phyloP scores from a whole-genome alignment of 2,797 vertebrate genomes.

The Sorex maritimensis region DNA sequence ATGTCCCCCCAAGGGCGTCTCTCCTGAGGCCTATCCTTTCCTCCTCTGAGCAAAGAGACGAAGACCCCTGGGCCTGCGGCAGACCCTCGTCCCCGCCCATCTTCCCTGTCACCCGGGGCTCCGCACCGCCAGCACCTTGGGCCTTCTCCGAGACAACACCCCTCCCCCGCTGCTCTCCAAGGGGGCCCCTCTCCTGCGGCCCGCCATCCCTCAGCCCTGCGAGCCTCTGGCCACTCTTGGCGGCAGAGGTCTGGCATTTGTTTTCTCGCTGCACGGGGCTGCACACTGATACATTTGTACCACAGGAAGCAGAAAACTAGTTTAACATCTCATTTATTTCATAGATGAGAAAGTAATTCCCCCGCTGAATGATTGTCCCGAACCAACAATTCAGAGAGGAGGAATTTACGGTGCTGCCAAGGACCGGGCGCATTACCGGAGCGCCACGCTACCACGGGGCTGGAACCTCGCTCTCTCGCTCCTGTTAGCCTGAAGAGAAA shows the following conservation, averaged over 20 bases:
- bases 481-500: conserved; percentile 93
- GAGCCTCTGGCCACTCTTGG: fast-evolving
- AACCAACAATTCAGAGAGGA: conserved; percentile 92
- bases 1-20: too few relatives aligned
- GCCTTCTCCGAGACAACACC: neutral
- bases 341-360: conserved; percentile 93
- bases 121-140: neutral
- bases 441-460: conserved; percentile 84
- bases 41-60: neutral
- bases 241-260: conserved; percentile 34
- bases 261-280: conserved; percentile 75
- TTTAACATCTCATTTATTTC: conserved; percentile 94
- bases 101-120: neutral
- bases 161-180: neutral
- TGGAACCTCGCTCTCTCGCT: conserved; percentile 86
- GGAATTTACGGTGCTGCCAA: conserved; percentile 90
- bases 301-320: conserved; percentile 91
- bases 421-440: conserved; percentile 87
- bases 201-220: fast-evolving
- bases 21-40: neutral
- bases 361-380: conserved; percentile 92
- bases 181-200: neutral
- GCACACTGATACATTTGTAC: conserved; percentile 84
- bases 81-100: fast-evolving
- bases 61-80: neutral